Conservation (phyloP, 2,113 vertebrate genomes). For the Chaenocephalus aceratus region DNA sequence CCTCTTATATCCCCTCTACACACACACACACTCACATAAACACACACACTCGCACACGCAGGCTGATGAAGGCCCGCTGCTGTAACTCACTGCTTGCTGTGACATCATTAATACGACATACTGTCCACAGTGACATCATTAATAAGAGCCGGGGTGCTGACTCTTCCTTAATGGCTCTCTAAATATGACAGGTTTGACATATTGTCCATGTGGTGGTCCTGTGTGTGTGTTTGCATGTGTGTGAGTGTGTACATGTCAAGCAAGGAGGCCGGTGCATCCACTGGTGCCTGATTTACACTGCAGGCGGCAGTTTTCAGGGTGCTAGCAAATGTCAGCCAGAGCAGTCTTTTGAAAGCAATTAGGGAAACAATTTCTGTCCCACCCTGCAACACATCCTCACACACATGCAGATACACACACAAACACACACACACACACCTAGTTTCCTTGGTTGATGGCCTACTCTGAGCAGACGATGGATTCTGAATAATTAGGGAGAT, state of each 20-base stretch:
- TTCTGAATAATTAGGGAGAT: slow-evolving; percentile 84
- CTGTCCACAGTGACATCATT: slow-evolving; percentile 78
- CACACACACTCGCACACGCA: slow-evolving; percentile 27
- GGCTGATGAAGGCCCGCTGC: slow-evolving; percentile 49
- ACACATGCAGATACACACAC: slow-evolving; percentile 31
- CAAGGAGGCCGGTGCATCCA: slow-evolving; percentile 38
- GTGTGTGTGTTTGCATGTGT: slow-evolving; percentile 12
- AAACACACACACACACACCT: slow-evolving; percentile 36
- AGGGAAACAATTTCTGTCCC: slow-evolving; percentile 61
- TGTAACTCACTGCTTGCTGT: slow-evolving; percentile 66
- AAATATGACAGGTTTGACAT: slow-evolving; percentile 75
- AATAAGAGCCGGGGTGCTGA: slow-evolving; percentile 71
- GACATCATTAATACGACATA: slow-evolving; percentile 80
- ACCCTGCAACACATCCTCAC: slow-evolving; percentile 46
- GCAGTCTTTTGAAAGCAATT: slow-evolving; percentile 71
- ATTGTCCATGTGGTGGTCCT: slow-evolving; percentile 45
- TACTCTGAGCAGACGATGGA: slow-evolving; percentile 76
- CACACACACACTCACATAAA: slow-evolving; percentile 20
- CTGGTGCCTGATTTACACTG: slow-evolving; percentile 62
- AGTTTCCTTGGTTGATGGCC: slow-evolving; percentile 71
- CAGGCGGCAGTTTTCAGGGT: slow-evolving; percentile 57
- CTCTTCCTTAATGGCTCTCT: slow-evolving; percentile 69
- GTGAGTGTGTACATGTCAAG: slow-evolving; percentile 2
- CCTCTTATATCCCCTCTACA: slow-evolving; percentile 49
- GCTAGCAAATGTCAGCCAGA: slow-evolving; percentile 58